Evolutionary conservation across 2,113 vertebrate species (phyloP), one percentile per base, ranked within the genome.

Genomic region (Lophochroa leadbeateri): DNA sequence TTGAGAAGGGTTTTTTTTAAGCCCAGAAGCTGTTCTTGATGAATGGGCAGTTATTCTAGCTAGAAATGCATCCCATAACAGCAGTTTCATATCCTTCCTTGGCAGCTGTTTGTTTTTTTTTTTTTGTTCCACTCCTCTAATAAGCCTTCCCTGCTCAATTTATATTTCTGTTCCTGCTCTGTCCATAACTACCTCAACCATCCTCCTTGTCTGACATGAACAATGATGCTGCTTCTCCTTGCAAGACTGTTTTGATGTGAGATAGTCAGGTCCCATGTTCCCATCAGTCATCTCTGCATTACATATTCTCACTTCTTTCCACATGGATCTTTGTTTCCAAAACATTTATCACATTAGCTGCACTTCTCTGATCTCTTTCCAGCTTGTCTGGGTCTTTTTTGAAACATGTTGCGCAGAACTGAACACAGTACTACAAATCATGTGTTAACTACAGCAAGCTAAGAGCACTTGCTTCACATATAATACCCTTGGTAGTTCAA

Each of bases 321-420:
- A 76, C 33, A 41, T 46, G 92, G 64, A 37, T 63, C 86, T 91
- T 85, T 11, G 5, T 86, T 94, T 95, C 79, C 86, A 96, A 94
- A 93, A 83, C 39, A 79, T 82, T 75, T 84, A 41, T 90, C 90
- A 90, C 64, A 79, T 86, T 70, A 86, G 13, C 44, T 92, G 31
- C 31, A 92, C 27, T 84, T 12, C 88, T 97, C 89, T 97, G 81
- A 95, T 95, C 52, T 80, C 43, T 72, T 39, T 91, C 88, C 93
- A 96, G 53, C 47, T 71, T 71, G 60, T 78, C 94, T 91, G 63
- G 33, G 50, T 60, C 63, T 79, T 70, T 92, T 89, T 88, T 31
- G 75, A 80, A 93, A 86, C 14, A 70, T 60, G 28, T 68, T 94
- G 69, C 47, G 65, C 63, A 91, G 83, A 92, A 87, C 21, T 67